These are phyloP conservation scores for Trichomycterus rosablanca DNA, from an alignment of 2,113 vertebrate species.

Conservation along the genomic window DNA sequence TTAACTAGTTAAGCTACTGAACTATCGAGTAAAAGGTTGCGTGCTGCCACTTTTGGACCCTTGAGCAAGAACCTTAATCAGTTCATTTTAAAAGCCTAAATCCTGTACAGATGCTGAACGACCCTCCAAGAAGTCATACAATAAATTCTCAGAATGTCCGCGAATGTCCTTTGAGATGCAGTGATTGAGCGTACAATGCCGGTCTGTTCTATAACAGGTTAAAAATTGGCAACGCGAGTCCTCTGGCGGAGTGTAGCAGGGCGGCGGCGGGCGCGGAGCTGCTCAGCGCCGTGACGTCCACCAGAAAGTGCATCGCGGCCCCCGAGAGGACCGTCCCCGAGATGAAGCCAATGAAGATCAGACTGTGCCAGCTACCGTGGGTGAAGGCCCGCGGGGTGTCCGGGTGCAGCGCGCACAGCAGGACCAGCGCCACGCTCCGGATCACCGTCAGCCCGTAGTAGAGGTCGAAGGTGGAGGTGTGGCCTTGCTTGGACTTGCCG, in stretches of 20 bases:
- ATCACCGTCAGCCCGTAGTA: conserved; percentile 62
- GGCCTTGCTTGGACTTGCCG: conserved; percentile 39
- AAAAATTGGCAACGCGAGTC: conserved; percentile 43
- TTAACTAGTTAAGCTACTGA: no score
- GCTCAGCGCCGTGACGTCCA: conserved; percentile 48
- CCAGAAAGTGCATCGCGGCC: conserved; percentile 52
- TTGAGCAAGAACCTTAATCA: no score
- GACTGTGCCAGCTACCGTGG: conserved; percentile 61
- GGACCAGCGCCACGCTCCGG: conserved; percentile 61
- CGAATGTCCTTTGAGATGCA: no score
- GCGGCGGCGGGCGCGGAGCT: conserved; percentile 60
- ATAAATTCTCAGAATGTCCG: no score
- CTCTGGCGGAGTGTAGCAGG: conserved; percentile 54
- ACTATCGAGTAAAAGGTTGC: no score
- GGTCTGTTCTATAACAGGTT: conserved; percentile 43
- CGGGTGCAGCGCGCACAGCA: conserved; percentile 68
- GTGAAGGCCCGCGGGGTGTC: conserved; percentile 54
- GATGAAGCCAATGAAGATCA: conserved; percentile 70
- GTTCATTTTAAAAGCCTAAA: no score
- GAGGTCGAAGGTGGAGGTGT: conserved; percentile 57
- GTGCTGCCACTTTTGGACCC: no score
- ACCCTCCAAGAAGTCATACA: no score
- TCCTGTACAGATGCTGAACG: no score
- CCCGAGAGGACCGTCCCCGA: conserved; percentile 63
- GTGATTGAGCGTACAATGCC: no score